phyloP scores from a whole-genome alignment of 2,113 vertebrate species.

The Pogona vitticeps region DNA sequence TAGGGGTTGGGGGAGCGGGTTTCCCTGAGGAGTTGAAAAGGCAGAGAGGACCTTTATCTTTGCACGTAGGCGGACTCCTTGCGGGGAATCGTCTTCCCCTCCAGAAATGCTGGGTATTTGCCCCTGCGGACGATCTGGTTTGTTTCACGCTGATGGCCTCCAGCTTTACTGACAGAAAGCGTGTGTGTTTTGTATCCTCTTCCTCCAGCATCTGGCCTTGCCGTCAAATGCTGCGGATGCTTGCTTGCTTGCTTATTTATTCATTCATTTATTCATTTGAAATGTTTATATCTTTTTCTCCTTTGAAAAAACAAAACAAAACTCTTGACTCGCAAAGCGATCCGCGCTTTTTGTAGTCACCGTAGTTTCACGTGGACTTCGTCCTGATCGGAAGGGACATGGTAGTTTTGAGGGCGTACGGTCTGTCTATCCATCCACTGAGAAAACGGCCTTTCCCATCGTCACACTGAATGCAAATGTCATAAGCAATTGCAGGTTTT shows the following conservation, averaged over 20 bases:
- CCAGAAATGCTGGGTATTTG: not conserved
- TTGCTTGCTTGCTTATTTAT: too few species aligned
- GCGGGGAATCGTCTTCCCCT: not conserved
- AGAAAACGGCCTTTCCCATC: not conserved
- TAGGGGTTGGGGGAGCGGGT: not conserved
- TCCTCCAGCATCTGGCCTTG: too few species aligned
- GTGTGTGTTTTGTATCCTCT: not conserved
- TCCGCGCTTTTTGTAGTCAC: not conserved
- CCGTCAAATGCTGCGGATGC: too few species aligned
- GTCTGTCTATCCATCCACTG: too few species aligned
- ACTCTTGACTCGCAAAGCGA: not conserved
- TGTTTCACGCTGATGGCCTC: not conserved
- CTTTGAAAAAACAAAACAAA: too few species aligned
- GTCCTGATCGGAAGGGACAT: not conserved
- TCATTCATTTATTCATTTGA: too few species aligned
- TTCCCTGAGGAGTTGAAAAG: not conserved
- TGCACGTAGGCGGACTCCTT: constrained; percentile 25
- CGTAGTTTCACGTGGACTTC: not conserved
- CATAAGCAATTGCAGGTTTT: too few species aligned
- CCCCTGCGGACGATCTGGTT: not conserved
- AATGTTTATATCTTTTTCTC: too few species aligned
- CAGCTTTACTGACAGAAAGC: not conserved
- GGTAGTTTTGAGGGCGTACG: too few species aligned
- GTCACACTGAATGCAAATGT: not conserved
- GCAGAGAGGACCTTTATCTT: constrained; percentile 4